These are phyloP conservation scores for Tiphia femorata DNA, from an alignment of 2,888 invertebrate species.

Conservation along the genomic window DNA sequence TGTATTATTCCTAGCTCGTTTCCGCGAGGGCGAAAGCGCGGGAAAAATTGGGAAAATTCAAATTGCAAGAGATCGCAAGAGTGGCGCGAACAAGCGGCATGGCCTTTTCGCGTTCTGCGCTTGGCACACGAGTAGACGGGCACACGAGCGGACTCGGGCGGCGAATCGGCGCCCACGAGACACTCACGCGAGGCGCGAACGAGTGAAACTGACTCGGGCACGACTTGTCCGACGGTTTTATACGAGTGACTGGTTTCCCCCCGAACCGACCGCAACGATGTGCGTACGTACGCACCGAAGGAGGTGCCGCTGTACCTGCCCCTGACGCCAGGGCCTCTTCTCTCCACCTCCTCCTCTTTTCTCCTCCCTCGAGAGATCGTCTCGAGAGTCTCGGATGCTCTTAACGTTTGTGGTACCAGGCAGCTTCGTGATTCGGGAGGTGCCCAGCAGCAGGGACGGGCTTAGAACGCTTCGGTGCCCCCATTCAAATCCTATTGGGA, in stretches of 20 bases:
- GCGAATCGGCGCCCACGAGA: slow-evolving; percentile 18
- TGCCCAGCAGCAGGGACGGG: no score
- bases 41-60: no score
- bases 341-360: not conserved
- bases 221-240: slow-evolving; percentile 61
- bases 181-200: slow-evolving; percentile 59
- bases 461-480: no score
- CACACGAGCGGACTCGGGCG: slow-evolving; percentile 7
- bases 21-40: no score
- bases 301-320: slow-evolving; percentile 10
- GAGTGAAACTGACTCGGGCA: slow-evolving; percentile 59
- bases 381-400: no score
- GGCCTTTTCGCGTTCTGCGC: no score
- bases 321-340: not conserved
- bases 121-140: no score
- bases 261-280: slow-evolving; percentile 26
- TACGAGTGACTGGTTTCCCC: slow-evolving; percentile 58
- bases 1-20: no score
- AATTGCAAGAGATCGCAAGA: not conserved
- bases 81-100: not conserved
- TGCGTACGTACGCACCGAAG: slow-evolving; percentile 20
- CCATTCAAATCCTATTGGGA: no score
- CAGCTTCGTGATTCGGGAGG: no score
- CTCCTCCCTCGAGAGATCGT: slow-evolving; percentile 18
- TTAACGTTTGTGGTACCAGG: no score